Percentiles rank a stretch among this genome's conserved stretches.
Evolutionary conservation across 2,797 vertebrate species (phyloP).

Genomic region (Gymnoscopelus microlampas): DNA sequence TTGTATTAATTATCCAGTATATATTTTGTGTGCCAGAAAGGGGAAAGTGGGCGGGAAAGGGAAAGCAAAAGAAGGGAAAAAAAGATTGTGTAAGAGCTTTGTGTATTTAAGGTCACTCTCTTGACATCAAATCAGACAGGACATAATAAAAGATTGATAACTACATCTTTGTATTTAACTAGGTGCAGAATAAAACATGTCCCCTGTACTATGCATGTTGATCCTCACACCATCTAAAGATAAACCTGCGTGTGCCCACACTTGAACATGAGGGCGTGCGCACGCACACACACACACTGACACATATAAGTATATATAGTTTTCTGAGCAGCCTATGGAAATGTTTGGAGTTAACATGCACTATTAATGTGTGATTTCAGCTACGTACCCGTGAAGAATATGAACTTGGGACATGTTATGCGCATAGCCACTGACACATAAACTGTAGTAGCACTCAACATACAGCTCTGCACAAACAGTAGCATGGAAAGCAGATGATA

Average conservation of each 20-base stretch:
- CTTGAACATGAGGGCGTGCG: background rate
- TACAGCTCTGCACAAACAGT: constrained; percentile 31
- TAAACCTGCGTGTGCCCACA: background rate
- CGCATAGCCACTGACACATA: constrained; percentile 10
- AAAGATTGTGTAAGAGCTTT: constrained; percentile 73
- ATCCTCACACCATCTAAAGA: constrained; percentile 15
- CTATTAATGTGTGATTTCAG: constrained; percentile 2
- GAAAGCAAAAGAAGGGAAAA: constrained; percentile 53
- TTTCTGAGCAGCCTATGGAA: background rate
- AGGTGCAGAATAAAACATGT: constrained; percentile 64
- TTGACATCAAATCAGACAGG: constrained; percentile 75
- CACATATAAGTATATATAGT: background rate
- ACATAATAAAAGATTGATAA: constrained; percentile 82
- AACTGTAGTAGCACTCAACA: constrained; percentile 15
- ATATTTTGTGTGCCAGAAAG: constrained; percentile 42
- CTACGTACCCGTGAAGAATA: constrained; percentile 6
- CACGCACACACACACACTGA: no score
- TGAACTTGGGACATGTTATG: background rate
- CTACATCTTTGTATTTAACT: constrained; percentile 75
- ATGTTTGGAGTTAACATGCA: constrained; percentile 1
- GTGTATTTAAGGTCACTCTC: constrained; percentile 78
- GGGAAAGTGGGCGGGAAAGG: constrained; percentile 34
- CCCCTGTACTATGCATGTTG: constrained; percentile 46
- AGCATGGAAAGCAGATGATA: constrained; percentile 65
- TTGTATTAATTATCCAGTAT: constrained; percentile 30